These are phyloP conservation scores for Poecile atricapillus DNA, from an alignment of 2,113 vertebrate genomes.

Conservation along the genomic window DNA sequence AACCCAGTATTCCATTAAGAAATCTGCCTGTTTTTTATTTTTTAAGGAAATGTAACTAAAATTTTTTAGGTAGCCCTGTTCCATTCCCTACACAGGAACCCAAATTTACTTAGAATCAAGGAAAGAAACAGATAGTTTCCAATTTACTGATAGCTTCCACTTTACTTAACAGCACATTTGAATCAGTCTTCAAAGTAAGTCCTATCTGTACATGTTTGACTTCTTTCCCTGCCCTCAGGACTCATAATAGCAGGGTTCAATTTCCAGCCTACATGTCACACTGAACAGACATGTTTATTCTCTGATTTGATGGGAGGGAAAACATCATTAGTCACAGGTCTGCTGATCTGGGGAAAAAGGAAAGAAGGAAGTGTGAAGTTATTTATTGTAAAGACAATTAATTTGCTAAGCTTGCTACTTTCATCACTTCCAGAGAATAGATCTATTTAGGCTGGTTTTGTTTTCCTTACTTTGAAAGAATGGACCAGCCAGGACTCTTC, in stretches of 20 bases:
- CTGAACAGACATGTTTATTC: not conserved
- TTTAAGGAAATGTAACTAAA: not conserved
- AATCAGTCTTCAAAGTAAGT: not conserved
- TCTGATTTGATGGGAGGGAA: not conserved
- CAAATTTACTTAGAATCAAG: not conserved
- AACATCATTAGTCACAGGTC: not conserved
- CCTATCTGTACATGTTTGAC: not conserved
- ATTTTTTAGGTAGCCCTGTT: not conserved
- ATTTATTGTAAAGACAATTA: not conserved
- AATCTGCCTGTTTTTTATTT: not conserved
- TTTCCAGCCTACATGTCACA: constrained; percentile 2
- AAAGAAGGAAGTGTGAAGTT: not conserved
- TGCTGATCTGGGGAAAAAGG: not conserved
- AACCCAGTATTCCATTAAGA: not conserved
- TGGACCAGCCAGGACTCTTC: not conserved
- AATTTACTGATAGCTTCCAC: not conserved
- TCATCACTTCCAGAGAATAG: not conserved
- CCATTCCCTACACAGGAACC: not conserved
- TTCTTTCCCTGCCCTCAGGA: not conserved
- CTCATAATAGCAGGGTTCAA: constrained; percentile 5
- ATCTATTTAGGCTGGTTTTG: not conserved
- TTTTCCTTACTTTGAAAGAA: not conserved
- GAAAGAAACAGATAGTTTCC: not conserved
- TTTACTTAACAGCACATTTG: not conserved
- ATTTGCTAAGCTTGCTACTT: not conserved